These are phyloP conservation scores for Halcyon malimbica DNA, from an alignment of 2,113 vertebrate genomes.

Conservation along the genomic window DNA sequence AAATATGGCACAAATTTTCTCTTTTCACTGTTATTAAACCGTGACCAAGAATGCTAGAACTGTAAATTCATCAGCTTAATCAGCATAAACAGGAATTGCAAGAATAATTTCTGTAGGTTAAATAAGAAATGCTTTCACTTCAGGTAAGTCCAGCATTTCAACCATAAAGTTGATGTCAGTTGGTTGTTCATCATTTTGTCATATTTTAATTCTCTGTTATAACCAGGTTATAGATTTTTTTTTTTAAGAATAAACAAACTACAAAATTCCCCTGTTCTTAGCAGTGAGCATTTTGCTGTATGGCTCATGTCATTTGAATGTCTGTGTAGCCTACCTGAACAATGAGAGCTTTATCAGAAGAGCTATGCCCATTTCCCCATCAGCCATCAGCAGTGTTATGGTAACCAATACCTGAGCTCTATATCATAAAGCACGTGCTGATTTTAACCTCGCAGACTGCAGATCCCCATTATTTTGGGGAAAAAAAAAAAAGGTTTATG, in stretches of 20 bases:
- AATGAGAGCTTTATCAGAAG: background rate
- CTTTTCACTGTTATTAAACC: background rate
- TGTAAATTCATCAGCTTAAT: background rate
- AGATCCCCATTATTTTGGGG: background rate
- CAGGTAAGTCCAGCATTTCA: background rate
- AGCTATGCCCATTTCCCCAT: background rate
- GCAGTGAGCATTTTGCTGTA: background rate
- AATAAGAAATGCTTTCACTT: background rate
- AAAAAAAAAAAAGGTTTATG: background rate
- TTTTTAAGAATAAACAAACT: background rate
- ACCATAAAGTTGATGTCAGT: background rate
- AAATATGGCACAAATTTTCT: background rate
- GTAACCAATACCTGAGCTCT: background rate
- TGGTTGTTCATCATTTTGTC: background rate
- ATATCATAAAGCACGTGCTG: background rate
- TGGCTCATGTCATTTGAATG: background rate
- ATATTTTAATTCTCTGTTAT: background rate
- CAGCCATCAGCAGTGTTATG: background rate
- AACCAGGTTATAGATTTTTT: background rate
- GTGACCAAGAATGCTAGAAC: background rate
- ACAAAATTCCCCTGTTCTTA: background rate
- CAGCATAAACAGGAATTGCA: background rate
- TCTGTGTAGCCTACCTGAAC: background rate
- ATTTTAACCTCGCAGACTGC: background rate
- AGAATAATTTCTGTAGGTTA: background rate